These are phyloP conservation scores for Xanthia togata DNA, from an alignment of 2,888 invertebrate species.

Conservation along the genomic window DNA sequence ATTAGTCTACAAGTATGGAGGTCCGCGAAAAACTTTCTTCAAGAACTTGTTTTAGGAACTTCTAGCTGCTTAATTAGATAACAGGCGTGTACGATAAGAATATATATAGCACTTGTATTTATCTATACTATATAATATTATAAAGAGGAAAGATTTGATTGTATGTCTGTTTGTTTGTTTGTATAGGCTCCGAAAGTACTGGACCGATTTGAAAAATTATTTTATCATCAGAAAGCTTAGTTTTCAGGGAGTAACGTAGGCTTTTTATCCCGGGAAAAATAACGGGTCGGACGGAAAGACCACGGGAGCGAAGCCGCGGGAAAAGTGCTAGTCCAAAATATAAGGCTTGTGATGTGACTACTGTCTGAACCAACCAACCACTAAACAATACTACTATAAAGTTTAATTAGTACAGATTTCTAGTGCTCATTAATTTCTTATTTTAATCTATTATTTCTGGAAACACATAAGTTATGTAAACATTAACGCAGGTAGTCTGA, in stretches of 20 bases:
- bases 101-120: neutral
- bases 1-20: slow-evolving; percentile 58
- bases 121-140: too few species aligned
- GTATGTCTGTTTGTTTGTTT: too few species aligned
- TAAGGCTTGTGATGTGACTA: neutral
- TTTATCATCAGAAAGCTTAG: too few species aligned
- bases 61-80: slow-evolving; percentile 12
- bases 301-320: too few species aligned
- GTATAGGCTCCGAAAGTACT: too few species aligned
- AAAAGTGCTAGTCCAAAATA: too few species aligned
- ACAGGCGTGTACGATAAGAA: neutral
- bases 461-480: neutral
- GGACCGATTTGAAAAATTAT: too few species aligned
- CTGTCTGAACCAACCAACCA: neutral
- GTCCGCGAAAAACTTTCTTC: slow-evolving; percentile 49
- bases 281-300: too few species aligned
- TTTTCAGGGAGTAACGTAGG: too few species aligned
- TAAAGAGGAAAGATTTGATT: too few species aligned
- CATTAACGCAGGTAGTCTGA: neutral
- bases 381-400: neutral
- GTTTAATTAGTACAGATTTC: neutral
- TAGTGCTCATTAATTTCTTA: neutral
- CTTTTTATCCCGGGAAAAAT: too few species aligned
- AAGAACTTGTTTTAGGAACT: slow-evolving; percentile 31
- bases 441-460: neutral